phyloP scores from a whole-genome alignment of 2,888 invertebrate species.

The Drosophila leonis region DNA sequence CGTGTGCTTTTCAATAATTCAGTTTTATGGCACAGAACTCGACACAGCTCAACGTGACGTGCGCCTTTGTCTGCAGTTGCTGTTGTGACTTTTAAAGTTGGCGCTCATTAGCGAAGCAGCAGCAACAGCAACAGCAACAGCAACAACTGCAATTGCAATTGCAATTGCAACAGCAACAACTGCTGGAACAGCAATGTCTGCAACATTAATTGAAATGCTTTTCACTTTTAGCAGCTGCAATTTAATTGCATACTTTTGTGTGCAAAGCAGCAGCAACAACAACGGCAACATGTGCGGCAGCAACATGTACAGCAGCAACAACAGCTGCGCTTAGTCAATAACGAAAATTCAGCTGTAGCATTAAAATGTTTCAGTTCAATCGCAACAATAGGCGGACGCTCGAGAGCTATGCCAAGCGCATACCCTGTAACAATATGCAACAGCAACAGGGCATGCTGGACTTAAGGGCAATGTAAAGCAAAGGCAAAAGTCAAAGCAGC shows the following conservation, averaged over 20 bases:
- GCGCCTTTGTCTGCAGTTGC: constrained; percentile 58
- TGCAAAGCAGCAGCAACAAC: constrained; percentile 57
- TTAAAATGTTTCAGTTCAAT: constrained; percentile 33
- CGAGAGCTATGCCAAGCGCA: constrained; percentile 6
- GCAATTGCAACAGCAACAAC: constrained; percentile 12
- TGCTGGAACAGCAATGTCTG: constrained; percentile 30
- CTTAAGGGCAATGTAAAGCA: too few relatives aligned
- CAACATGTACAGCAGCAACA: constrained; percentile 21
- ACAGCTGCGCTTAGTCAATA: constrained; percentile 39
- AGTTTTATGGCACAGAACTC: constrained; percentile 78
- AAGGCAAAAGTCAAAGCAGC: not conserved
- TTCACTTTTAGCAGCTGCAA: constrained; percentile 68
- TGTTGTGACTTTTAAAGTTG: constrained; percentile 68
- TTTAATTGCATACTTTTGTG: constrained; percentile 71
- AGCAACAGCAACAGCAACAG: constrained; percentile 13
- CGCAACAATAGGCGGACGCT: not conserved
- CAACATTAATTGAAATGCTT: constrained; percentile 78
- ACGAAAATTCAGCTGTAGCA: constrained; percentile 20
- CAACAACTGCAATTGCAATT: constrained; percentile 27
- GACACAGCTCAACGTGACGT: constrained; percentile 62
- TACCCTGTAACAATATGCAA: constrained; percentile 11
- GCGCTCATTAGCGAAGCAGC: constrained; percentile 66
- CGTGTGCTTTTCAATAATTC: constrained; percentile 82
- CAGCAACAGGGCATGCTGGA: not conserved
- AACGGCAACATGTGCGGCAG: constrained; percentile 21